These are phyloP conservation scores for Notoglanidium macrostoma DNA, from an alignment of 2,797 vertebrate species.

Conservation along the genomic window DNA sequence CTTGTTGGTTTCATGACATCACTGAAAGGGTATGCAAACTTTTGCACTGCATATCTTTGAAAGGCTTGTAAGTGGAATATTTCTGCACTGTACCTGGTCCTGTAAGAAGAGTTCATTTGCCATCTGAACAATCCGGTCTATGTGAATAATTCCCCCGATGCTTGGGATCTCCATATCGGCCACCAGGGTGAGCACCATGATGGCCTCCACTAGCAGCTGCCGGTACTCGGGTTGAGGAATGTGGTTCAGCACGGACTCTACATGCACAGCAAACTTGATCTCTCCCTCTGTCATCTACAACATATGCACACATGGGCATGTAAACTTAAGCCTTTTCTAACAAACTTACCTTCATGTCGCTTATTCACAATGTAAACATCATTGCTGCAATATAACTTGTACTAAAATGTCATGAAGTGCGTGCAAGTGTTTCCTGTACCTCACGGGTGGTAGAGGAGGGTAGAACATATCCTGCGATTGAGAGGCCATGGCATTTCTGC, in stretches of 20 bases:
- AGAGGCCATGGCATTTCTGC: slow-evolving; percentile 97
- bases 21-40: neutral
- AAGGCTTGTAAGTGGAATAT: neutral
- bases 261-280: slow-evolving; percentile 97
- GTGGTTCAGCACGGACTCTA: slow-evolving; percentile 95
- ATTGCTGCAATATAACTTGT: neutral
- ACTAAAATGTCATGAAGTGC: neutral
- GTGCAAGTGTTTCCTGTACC: slow-evolving; percentile 68
- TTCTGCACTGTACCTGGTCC: slow-evolving; percentile 83
- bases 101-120: slow-evolving; percentile 93
- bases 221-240: slow-evolving; percentile 95
- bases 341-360: neutral
- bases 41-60: neutral
- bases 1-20: neutral
- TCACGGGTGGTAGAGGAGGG: slow-evolving; percentile 96
- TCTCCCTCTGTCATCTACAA: slow-evolving; percentile 92
- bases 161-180: slow-evolving; percentile 88
- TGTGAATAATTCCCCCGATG: slow-evolving; percentile 89
- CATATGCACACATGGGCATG: neutral
- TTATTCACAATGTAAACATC: neutral
- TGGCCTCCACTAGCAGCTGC: slow-evolving; percentile 92
- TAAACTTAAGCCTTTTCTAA: neutral
- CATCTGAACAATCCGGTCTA: slow-evolving; percentile 89
- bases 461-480: slow-evolving; percentile 95
- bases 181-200: slow-evolving; percentile 89